Conservation (phyloP, 1,140 invertebrate genomes). For the Mya arenaria region DNA sequence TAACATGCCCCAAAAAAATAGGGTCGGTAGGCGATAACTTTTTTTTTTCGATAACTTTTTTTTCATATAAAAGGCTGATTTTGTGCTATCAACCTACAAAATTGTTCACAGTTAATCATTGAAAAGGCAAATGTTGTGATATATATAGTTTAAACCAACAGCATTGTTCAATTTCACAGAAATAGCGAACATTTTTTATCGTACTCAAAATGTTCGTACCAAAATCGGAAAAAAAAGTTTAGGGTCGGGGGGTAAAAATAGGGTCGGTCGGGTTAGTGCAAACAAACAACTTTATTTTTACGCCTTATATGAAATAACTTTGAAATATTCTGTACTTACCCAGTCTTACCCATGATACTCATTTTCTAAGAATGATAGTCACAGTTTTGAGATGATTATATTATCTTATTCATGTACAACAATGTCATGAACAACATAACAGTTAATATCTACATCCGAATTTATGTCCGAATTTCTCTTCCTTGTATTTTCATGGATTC, state of each 20-base stretch:
- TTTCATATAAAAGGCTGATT: background rate
- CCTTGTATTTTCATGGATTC: conserved; percentile 4
- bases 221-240: conserved; percentile 1
- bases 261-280: conserved; percentile 7
- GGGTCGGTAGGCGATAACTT: background rate
- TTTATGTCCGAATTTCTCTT: background rate
- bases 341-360: conserved; percentile 8
- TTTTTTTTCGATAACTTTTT: background rate
- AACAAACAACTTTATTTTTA: conserved; percentile 16
- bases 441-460: background rate
- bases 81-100: no score
- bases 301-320: conserved; percentile 10
- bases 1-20: conserved; percentile 1
- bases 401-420: conserved; percentile 15
- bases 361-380: conserved; percentile 6
- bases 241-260: background rate
- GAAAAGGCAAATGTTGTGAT: background rate
- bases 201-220: conserved; percentile 8
- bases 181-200: conserved; percentile 15
- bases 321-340: conserved; percentile 14
- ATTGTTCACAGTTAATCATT: no score
- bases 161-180: conserved; percentile 11
- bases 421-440: background rate
- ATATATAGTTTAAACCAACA: conserved; percentile 13
- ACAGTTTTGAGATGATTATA: conserved; percentile 8